Evolutionary conservation across 2,113 vertebrate species (phyloP), one percentile per base, ranked within the genome.

Genomic region (Nibea albiflora): DNA sequence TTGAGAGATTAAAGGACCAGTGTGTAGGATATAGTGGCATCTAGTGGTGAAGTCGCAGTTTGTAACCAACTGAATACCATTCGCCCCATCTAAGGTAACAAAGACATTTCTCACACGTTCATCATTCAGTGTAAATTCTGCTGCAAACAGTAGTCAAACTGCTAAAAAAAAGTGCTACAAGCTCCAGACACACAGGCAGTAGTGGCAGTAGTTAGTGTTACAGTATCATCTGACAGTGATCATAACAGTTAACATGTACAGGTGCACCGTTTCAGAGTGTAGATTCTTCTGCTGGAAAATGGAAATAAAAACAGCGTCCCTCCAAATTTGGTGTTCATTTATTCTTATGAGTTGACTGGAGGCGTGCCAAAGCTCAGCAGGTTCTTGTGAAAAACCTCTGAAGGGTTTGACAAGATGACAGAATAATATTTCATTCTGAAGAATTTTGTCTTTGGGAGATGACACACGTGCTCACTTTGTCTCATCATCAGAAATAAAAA

Each of bases 111-210:
- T 39, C 31, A 35, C 5, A 9, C 17, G 16, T 62, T 44, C 17
- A 31, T 54, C 6, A 31, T 49, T 78, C 79, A 78, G 81, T 87
- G 76, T 81, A 60, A 68, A 69, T 24, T 69, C 22, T 69, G 75
- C 73, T 75, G 58, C 81, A 57, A 66, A 78, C 83, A 79, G 62
- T 54, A 65, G 77, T 80, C 62, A 19, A 62, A 72, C 35, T 62
- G 69, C 56, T 65, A 52, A 63, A 87, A 44, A 31, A 46, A 84
- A 88, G 78, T 88, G 85, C 85, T 46, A 57, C 14, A 42, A 80
- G 76, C 79, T 85, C 8, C 64, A 58, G 57, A 46, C 44, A 56
- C 26, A 50, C 31, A 75, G 64, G 42, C 52, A 53, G 58, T 11
- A 71, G 49, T 65, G 72, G 52, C 60, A 83, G 81, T 70, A 80